Evolutionary conservation across 2,888 invertebrate genomes (phyloP).

Genomic region (Ennomos quercinarius): DNA sequence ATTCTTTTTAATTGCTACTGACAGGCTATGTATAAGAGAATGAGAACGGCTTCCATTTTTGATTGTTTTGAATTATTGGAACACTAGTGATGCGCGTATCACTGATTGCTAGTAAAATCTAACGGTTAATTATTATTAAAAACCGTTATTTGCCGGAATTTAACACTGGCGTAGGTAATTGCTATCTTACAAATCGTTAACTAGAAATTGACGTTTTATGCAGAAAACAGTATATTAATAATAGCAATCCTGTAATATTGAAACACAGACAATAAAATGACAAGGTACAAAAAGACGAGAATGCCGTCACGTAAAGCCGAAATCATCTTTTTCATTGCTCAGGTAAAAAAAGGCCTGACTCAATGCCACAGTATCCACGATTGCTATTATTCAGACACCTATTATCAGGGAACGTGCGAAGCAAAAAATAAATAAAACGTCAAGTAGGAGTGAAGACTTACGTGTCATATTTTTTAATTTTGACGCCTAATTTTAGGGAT

Average conservation of each 20-base stretch:
- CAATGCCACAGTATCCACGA: slow-evolving; percentile 39
- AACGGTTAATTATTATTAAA: background rate
- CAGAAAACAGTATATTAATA: too few species aligned
- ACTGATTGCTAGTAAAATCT: slow-evolving; percentile 10
- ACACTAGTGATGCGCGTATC: slow-evolving; percentile 12
- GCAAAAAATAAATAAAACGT: slow-evolving; percentile 33
- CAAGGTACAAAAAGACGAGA: slow-evolving; percentile 22
- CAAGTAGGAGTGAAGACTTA: slow-evolving; percentile 34
- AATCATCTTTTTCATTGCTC: slow-evolving; percentile 34
- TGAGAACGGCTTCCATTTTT: slow-evolving; percentile 38
- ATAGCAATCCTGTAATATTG: background rate
- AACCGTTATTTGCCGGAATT: too few species aligned
- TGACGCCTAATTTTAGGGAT: slow-evolving; percentile 27
- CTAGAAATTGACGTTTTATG: too few species aligned
- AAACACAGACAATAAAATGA: slow-evolving; percentile 11
- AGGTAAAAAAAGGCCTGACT: slow-evolving; percentile 38
- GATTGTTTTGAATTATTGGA: slow-evolving; percentile 37
- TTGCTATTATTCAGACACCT: slow-evolving; percentile 37
- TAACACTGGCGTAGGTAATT: too few species aligned
- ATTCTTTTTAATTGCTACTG: slow-evolving; percentile 46
- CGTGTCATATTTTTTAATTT: slow-evolving; percentile 40
- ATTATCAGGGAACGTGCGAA: slow-evolving; percentile 35
- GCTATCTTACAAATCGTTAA: too few species aligned
- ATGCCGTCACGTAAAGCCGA: slow-evolving; percentile 35
- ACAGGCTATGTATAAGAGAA: slow-evolving; percentile 35